phyloP scores from a whole-genome alignment of 2,888 invertebrate species.

The Cephus pygmeus region DNA sequence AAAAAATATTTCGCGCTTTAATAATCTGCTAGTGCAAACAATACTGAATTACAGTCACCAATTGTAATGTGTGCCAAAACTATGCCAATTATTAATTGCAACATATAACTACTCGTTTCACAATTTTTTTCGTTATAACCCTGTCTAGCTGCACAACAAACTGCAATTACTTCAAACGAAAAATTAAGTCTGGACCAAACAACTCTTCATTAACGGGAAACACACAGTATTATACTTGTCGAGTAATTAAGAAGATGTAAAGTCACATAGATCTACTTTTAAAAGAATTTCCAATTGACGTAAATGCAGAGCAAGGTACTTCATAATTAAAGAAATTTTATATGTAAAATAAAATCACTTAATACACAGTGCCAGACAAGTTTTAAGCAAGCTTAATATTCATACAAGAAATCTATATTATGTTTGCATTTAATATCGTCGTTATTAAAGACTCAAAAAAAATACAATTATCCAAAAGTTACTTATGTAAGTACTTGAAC shows the following conservation, averaged over 20 bases:
- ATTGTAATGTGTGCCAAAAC: constrained; percentile 31
- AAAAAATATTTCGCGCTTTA: constrained; percentile 2
- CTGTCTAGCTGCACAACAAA: constrained; percentile 29
- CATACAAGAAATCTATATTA: neutral
- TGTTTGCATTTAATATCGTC: neutral
- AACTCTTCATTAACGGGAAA: neutral
- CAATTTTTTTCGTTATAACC: constrained; percentile 18
- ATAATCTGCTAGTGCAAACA: constrained; percentile 22
- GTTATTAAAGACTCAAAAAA: neutral
- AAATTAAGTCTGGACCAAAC: neutral
- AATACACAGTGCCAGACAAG: neutral
- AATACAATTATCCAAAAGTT: neutral
- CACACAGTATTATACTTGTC: neutral
- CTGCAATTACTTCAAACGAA: neutral
- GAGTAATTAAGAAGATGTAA: neutral
- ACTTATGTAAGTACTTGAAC: neutral
- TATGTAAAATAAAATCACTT: neutral
- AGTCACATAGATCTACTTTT: neutral
- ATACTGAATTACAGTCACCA: constrained; percentile 17
- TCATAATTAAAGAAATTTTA: neutral
- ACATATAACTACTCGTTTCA: constrained; percentile 4
- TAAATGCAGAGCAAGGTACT: neutral
- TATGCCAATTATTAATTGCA: constrained; percentile 29
- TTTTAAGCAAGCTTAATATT: neutral
- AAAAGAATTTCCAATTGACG: neutral